Base-by-base conservation (phyloP, 2,888 invertebrate species). In the Gastracanthus pulcherrimus region DNA sequence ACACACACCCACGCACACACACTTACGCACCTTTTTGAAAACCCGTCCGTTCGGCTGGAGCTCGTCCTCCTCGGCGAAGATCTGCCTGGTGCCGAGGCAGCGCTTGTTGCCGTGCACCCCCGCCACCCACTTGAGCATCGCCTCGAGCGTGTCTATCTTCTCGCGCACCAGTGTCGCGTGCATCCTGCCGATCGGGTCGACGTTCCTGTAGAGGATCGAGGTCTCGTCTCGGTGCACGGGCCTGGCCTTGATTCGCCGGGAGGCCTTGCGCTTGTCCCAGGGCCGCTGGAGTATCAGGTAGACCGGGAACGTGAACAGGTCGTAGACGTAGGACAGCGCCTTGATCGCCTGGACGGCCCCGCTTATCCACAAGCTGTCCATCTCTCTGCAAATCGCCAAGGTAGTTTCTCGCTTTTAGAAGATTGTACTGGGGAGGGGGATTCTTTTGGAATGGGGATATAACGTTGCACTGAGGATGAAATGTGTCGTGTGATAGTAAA, bases 1-100 rank as follows among this genome's bases (percentile, higher is more conserved):
- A n/a, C n/a, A n/a, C n/a, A n/a, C n/a, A n/a, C n/a, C n/a, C n/a
- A n/a, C n/a, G n/a, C n/a, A n/a, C n/a, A n/a, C n/a, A n/a, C n/a
- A n/a, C n/a, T n/a, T n/a, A n/a, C n/a, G n/a, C n/a, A 96, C 96
- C 95, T 99, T 99, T 92, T 98, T 98, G 91, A 99, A 99, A 70
- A 98, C 94, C 84, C 98, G 94, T 67, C 99, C 99, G 89, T 98
- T 98, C 1, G 97, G 95, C 91, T 99, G 99, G 16, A 95, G 92
- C 91, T 99, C 99, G 90, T 99, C 98, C 90, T 98, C 97, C 91
- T 98, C 99, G 80, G 96, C 95, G 60, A 98, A 93, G 86, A 98
- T 96, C 87, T 98, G 95, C 76, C 99, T 94, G 0, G 98, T 98
- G 67, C 99, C 99, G 84, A 98, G 94, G 87, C 97, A 98, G 77